Evolutionary conservation across 2,888 invertebrate genomes (phyloP).

Genomic region (Drosophila pseudotalamancana): DNA sequence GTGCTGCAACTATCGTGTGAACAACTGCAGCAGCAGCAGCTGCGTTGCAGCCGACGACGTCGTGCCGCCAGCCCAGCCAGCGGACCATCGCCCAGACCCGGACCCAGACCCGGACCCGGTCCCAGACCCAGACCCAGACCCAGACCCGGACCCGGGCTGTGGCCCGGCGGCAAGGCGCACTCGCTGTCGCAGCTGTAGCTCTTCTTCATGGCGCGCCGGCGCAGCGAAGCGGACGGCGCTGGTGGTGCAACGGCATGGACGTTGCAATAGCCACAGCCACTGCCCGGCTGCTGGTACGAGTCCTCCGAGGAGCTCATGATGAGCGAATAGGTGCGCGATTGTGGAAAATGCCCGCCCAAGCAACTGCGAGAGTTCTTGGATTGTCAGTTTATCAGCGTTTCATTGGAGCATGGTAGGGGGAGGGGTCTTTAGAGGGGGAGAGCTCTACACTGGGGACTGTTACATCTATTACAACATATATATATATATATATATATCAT

Average conservation of each 20-base stretch:
- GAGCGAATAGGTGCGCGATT: slow-evolving; percentile 85
- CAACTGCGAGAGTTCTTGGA: slow-evolving; percentile 72
- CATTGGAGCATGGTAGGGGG: neutral
- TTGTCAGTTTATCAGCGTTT: slow-evolving; percentile 7
- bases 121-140: slow-evolving; percentile 41
- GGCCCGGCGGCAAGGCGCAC: slow-evolving; percentile 43
- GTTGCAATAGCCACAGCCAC: slow-evolving; percentile 62
- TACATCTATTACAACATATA: slow-evolving; percentile 33
- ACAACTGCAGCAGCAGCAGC: slow-evolving; percentile 66
- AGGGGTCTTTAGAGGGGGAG: neutral
- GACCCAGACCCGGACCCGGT: slow-evolving; percentile 38
- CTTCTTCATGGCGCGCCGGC: slow-evolving; percentile 79
- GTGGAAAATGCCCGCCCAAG: slow-evolving; percentile 84
- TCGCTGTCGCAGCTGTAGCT: slow-evolving; percentile 83
- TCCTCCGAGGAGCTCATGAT: slow-evolving; percentile 85
- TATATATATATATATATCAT: neutral
- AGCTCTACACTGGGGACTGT: neutral
- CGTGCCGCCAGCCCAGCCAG: slow-evolving; percentile 58
- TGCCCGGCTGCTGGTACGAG: slow-evolving; percentile 81
- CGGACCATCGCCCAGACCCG: slow-evolving; percentile 52
- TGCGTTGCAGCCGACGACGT: slow-evolving; percentile 52
- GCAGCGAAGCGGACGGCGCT: slow-evolving; percentile 29
- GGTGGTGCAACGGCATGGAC: slow-evolving; percentile 12
- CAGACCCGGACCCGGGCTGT: slow-evolving; percentile 23
- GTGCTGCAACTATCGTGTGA: slow-evolving; percentile 68